Evolutionary conservation across 1,140 invertebrate species (phyloP).

Genomic region (Listronotus oregonensis): DNA sequence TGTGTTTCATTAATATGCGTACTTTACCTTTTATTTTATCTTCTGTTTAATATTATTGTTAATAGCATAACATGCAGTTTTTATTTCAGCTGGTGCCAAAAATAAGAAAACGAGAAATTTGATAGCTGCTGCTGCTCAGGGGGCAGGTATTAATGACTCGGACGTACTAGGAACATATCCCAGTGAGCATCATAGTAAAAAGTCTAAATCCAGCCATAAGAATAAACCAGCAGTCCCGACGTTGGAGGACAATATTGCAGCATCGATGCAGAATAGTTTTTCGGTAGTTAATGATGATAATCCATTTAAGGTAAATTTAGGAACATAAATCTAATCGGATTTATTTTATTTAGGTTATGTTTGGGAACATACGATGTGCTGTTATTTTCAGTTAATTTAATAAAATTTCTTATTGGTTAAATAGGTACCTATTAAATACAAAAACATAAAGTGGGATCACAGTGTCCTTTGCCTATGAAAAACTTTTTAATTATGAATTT

Average conservation of each 20-base stretch:
- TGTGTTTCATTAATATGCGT: too few relatives aligned
- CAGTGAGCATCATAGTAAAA: slow-evolving; percentile 39
- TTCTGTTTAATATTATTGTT: too few relatives aligned
- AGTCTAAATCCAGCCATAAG: slow-evolving; percentile 35
- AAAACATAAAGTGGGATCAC: too few relatives aligned
- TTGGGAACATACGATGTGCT: background rate
- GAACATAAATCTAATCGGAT: too few relatives aligned
- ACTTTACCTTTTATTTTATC: too few relatives aligned
- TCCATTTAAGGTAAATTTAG: slow-evolving; percentile 64
- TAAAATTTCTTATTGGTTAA: too few relatives aligned
- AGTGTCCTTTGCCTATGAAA: too few relatives aligned
- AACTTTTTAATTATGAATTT: too few relatives aligned
- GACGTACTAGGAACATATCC: slow-evolving; percentile 38
- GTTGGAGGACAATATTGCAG: slow-evolving; percentile 59
- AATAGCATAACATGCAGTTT: too few relatives aligned
- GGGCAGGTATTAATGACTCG: slow-evolving; percentile 56
- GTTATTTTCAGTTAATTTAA: background rate
- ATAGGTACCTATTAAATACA: too few relatives aligned
- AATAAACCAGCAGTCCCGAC: slow-evolving; percentile 45
- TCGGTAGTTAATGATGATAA: slow-evolving; percentile 57
- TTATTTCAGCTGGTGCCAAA: slow-evolving; percentile 29
- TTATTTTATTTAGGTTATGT: too few relatives aligned
- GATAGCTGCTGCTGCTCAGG: slow-evolving; percentile 59
- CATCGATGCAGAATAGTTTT: slow-evolving; percentile 57
- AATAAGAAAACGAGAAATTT: slow-evolving; percentile 47